A percentile compares a stretch with the other conserved stretches of the same genome.
Evolutionary conservation across 1,140 invertebrate species (phyloP).

Genomic region (Drosophila bipectinata): DNA sequence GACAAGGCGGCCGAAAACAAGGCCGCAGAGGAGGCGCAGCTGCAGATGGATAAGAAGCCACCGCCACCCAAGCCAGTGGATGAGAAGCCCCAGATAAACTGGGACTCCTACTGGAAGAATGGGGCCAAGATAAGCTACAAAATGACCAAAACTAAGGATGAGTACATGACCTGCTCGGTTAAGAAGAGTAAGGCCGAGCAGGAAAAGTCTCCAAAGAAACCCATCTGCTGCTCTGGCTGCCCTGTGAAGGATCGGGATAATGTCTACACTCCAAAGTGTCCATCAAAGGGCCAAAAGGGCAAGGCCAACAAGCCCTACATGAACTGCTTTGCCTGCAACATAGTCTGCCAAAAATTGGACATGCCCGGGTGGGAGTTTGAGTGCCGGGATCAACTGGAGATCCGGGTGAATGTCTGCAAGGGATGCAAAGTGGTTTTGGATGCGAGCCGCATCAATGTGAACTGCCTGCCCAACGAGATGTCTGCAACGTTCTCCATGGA

Average conservation of each 20-base stretch:
- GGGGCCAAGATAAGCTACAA: constrained; percentile 40
- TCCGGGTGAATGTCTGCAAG: constrained; percentile 35
- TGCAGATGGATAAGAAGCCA: constrained; percentile 1
- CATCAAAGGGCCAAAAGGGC: constrained; percentile 40
- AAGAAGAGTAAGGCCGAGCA: constrained; percentile 5
- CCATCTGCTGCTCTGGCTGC: constrained; percentile 50
- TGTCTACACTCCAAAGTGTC: constrained; percentile 12
- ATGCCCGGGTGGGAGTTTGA: constrained; percentile 63
- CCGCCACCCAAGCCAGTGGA: background rate
- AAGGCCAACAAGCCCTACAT: constrained; percentile 16
- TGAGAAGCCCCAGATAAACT: constrained; percentile 12
- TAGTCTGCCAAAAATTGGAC: constrained; percentile 50
- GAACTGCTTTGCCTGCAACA: constrained; percentile 41
- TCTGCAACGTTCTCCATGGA: constrained; percentile 36
- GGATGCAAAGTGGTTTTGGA: constrained; percentile 41
- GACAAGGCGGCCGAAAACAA: background rate
- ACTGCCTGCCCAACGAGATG: constrained; percentile 37
- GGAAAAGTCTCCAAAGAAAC: constrained; percentile 25
- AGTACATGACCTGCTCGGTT: constrained; percentile 56
- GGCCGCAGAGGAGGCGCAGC: background rate
- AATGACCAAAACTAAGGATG: constrained; percentile 14
- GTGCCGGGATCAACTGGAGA: constrained; percentile 10
- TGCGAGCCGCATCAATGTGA: constrained; percentile 51
- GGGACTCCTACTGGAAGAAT: constrained; percentile 31
- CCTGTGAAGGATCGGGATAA: background rate